Evolutionary conservation across 2,113 vertebrate genomes (phyloP), one percentile per base, ranked within the genome.

Genomic region (Oryzias curvinotus): DNA sequence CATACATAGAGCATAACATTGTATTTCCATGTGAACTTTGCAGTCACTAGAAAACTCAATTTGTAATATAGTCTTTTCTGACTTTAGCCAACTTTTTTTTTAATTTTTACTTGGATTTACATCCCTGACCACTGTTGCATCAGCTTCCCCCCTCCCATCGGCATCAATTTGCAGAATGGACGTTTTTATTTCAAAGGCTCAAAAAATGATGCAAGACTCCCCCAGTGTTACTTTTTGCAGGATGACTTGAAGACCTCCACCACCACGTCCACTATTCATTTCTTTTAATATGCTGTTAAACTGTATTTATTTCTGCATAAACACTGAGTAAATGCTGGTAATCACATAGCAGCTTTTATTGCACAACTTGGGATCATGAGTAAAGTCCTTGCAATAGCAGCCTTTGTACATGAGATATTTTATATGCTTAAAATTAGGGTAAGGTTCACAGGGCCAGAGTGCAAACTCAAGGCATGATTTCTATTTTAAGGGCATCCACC

Each of bases 181-280:
- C 83, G 59, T 28, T 73, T 78, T 70, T 77, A 41, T 79, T 68
- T 78, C 80, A 80, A 77, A 56, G 60, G 44, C 19, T 1, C 49
- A 72, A 54, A 65, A 76, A 73, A 83, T 87, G 87, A 87, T 84
- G 85, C 84, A 85, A 87, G 83, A 72, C 47, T 19, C 47, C 65
- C 67, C 64, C 61, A 46, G 55, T 85, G 52, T 88, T 88, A 77
- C 78, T 52, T 42, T 75, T 16, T 44, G 26, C 77, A 78, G 58
- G 61, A 67, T 69, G 36, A 51, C 51, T 51, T 43, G 1, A 56
- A 12, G 44, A 25, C 18, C 4, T 23, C 25, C 18, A 10, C 30
- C 30, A 36, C 30, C 30, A 36, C 6, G 7, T 1, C 10, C 8
- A 36, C 12, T 5, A 28, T 28, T 28, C 26, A 7, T 4, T 28